phyloP scores from a whole-genome alignment of 2,888 invertebrate species.

The Julus scandinavius region DNA sequence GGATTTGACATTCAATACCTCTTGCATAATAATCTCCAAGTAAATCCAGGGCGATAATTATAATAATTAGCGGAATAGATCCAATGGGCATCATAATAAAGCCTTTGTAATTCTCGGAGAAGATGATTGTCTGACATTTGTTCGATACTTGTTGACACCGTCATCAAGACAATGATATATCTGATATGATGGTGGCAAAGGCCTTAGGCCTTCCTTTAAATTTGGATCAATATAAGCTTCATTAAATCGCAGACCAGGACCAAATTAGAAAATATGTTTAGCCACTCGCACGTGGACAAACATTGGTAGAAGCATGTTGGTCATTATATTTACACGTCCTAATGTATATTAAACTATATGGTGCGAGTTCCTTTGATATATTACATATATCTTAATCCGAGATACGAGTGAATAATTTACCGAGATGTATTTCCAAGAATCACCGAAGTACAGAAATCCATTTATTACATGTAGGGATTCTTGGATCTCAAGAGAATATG shows the following conservation, averaged over 20 bases:
- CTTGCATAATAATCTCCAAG: background rate
- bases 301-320: background rate
- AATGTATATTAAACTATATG: background rate
- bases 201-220: background rate
- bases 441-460: too few relatives aligned
- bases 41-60: background rate
- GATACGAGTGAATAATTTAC: too few relatives aligned
- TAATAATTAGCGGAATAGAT: background rate
- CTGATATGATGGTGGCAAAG: background rate
- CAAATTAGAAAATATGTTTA: background rate
- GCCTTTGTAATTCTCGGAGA: conserved; percentile 27
- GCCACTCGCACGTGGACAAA: background rate
- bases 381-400: background rate
- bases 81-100: background rate
- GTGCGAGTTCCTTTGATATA: background rate
- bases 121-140: background rate
- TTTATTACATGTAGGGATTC: too few relatives aligned
- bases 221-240: conserved; percentile 27
- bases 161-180: background rate
- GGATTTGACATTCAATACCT: background rate
- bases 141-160: background rate
- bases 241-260: background rate
- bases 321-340: background rate
- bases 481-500: too few relatives aligned
- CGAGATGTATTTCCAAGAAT: too few relatives aligned